Percentiles rank a stretch among this genome's conserved stretches.
Evolutionary conservation across 1,140 invertebrate genomes (phyloP).

Genomic region (Odontomachus brunneus): DNA sequence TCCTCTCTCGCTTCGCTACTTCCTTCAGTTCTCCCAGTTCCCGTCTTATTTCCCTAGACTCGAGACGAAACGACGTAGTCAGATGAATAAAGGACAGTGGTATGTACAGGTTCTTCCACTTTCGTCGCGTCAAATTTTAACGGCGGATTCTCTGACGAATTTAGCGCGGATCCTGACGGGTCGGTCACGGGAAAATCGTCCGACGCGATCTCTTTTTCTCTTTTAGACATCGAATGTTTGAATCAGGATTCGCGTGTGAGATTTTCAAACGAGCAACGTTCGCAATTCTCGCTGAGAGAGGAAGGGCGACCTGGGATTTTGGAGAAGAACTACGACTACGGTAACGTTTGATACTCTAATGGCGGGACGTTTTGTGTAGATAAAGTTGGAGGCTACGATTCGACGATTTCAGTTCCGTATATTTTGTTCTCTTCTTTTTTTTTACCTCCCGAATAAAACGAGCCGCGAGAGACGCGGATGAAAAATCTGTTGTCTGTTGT

Average conservation of each 20-base stretch:
- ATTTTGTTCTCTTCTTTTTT: constrained; percentile 2
- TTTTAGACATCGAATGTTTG: not conserved
- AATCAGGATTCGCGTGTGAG: constrained; percentile 12
- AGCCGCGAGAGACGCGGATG: constrained; percentile 9
- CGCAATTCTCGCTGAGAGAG: not conserved
- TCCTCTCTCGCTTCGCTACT: not conserved
- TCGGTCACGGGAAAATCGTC: not conserved
- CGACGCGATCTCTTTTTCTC: not conserved
- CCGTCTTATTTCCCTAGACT: constrained; percentile 62
- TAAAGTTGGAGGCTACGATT: constrained; percentile 27
- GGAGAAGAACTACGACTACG: not conserved
- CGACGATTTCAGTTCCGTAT: not conserved
- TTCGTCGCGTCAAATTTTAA: constrained; percentile 34
- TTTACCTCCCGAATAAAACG: constrained; percentile 9
- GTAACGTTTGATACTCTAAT: not conserved
- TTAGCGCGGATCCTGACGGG: not conserved
- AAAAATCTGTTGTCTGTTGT: constrained; percentile 33
- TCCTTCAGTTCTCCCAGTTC: not conserved
- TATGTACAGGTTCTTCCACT: constrained; percentile 19
- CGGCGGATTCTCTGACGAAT: constrained; percentile 19
- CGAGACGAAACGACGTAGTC: constrained; percentile 47
- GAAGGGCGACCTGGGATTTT: not conserved
- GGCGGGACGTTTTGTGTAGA: not conserved
- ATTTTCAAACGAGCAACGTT: constrained; percentile 1
- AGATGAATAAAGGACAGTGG: constrained; percentile 63